Evolutionary conservation across 2,113 vertebrate species (phyloP), one percentile per base, ranked within the genome.

Genomic region (Clarias magur): DNA sequence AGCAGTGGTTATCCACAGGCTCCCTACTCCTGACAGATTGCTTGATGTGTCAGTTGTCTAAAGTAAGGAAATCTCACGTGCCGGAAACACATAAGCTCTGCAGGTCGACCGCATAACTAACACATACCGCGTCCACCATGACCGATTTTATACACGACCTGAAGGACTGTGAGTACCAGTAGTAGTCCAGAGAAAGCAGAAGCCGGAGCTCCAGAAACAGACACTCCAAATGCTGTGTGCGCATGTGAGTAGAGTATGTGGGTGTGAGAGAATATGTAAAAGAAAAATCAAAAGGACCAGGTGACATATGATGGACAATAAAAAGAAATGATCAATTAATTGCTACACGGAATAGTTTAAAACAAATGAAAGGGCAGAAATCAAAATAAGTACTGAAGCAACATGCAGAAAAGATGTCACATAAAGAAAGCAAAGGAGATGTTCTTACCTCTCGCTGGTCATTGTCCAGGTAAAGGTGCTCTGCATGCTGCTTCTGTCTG

Each of bases 381-480:
- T 19, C 56, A 83, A 0, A 73, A 57, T 54, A 3, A 7, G 30
- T 23, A 8, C 62, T 34, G 78, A 84, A 63, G 27, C 59, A 87
- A 38, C 87, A 57, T 57, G 5, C 72, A 86, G 15, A 85, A 65
- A 63, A 85, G 9, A 80, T 65, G n/a, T 60, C 0, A 54, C 34
- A 48, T 59, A 19, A 59, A 34, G 11, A 19, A 59, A 34, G 11
- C 6, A 30, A 80, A 34, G 57, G 15, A 56, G 56, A 63, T 54
- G 17, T 10, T 25, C 23, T 94, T 91, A 98, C 98, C 96, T 99
- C 98, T 94, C 98, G 96, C 96, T 99, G 98, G 93, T 98, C 98
- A 83, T 99, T 99, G 91, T 99, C 98, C 89, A 99, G 95, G 89
- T 97, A 97, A 83, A 99, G 94, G 91, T 99, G 98, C 91, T 99